Evolutionary conservation across 2,888 invertebrate species (phyloP).

Genomic region (Macrophya alboannulata): DNA sequence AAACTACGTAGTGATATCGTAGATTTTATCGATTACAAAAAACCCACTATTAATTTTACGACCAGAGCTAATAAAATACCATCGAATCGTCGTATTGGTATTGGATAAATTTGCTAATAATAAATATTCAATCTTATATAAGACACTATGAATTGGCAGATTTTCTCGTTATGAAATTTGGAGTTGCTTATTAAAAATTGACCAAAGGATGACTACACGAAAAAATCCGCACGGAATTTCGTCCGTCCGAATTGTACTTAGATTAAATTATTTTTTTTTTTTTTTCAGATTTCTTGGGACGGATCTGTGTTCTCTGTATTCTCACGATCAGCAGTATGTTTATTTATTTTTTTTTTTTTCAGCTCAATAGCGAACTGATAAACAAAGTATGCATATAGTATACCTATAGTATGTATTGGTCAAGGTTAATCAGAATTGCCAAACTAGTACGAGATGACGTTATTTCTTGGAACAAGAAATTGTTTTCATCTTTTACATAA

Average conservation of each 20-base stretch:
- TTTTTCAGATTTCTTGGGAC: conserved; percentile 49
- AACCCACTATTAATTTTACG: not conserved
- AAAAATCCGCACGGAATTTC: not conserved
- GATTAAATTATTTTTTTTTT: too few relatives aligned
- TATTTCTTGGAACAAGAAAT: not conserved
- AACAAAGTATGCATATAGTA: not conserved
- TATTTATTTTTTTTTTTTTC: not conserved
- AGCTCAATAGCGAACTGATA: not conserved
- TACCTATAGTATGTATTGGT: too few relatives aligned
- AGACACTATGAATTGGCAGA: too few relatives aligned
- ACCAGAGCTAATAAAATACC: not conserved
- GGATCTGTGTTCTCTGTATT: conserved; percentile 13
- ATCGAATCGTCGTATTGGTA: conserved; percentile 18
- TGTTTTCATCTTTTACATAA: not conserved
- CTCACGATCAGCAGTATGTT: not conserved
- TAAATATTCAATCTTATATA: too few relatives aligned
- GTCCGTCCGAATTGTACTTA: not conserved
- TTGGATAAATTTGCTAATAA: not conserved
- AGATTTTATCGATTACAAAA: not conserved
- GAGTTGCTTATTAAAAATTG: too few relatives aligned
- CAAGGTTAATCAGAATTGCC: not conserved
- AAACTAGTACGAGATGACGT: not conserved
- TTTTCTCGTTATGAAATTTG: too few relatives aligned
- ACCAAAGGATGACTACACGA: not conserved
- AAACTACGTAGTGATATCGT: not conserved